Percentiles rank a stretch among this genome's conserved stretches.
Conservation (phyloP, 37 sponge, comb jelly and placozoan genomes). For the Petrosia ficiformis region DNA sequence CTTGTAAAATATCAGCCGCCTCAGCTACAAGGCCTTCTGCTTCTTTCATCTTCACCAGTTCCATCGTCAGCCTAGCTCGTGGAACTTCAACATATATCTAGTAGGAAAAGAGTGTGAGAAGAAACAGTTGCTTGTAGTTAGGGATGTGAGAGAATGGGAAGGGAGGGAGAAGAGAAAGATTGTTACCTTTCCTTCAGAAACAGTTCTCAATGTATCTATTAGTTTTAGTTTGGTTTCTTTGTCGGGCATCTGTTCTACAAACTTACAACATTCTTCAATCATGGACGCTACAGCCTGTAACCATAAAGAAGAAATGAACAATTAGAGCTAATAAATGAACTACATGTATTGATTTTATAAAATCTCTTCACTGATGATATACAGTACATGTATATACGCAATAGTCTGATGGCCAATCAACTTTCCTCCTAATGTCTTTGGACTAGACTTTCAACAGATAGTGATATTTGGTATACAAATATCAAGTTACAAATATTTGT, state of each 20-base stretch:
- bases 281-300: conserved; percentile 84
- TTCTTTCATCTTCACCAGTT: conserved; percentile 87
- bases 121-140: background rate
- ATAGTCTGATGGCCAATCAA: too few species aligned
- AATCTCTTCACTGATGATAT: background rate
- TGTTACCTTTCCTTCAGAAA: conserved; percentile 93
- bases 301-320: too few species aligned
- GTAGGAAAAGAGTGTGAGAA: background rate
- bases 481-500: too few species aligned
- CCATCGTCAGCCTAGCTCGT: conserved; percentile 91
- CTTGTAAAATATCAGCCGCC: conserved; percentile 88
- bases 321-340: too few species aligned
- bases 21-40: conserved; percentile 71
- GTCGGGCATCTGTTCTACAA: conserved; percentile 85
- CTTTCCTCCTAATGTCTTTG: too few species aligned
- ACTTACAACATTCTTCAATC: conserved; percentile 91
- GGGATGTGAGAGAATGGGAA: background rate
- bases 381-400: too few species aligned
- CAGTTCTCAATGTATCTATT: conserved; percentile 85
- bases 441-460: too few species aligned
- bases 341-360: background rate
- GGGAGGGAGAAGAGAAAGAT: background rate
- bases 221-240: conserved; percentile 80
- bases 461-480: too few species aligned
- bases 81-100: conserved; percentile 98